These are phyloP conservation scores for Zele albiditarsus DNA, from an alignment of 2,888 invertebrate species.

Conservation along the genomic window DNA sequence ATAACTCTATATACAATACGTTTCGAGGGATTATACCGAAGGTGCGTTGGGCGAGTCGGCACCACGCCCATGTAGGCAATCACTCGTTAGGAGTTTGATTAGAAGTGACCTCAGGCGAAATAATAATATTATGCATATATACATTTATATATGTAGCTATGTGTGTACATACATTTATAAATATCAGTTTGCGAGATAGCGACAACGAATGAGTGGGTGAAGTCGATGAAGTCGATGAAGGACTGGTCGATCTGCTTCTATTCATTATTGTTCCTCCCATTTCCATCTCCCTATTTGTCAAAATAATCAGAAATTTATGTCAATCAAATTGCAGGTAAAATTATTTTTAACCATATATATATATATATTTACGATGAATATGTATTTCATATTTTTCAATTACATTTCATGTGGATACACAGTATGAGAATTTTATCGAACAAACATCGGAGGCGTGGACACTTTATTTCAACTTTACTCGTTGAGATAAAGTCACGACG, in stretches of 20 bases:
- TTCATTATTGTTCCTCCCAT: constrained; percentile 3
- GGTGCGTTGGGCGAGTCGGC: constrained; percentile 42
- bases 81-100: constrained; percentile 47
- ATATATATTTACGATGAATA: too few species aligned
- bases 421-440: constrained; percentile 31
- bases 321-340: neutral
- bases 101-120: constrained; percentile 41
- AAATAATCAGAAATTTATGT: neutral
- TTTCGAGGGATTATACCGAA: constrained; percentile 36
- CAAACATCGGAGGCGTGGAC: constrained; percentile 35
- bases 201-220: constrained; percentile 23
- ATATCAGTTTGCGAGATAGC: neutral
- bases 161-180: neutral
- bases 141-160: neutral
- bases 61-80: constrained; percentile 47
- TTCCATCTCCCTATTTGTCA: neutral
- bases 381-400: neutral
- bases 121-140: neutral
- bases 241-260: constrained; percentile 9
- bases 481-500: constrained; percentile 24
- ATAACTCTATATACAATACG: constrained; percentile 18
- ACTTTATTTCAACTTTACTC: constrained; percentile 22
- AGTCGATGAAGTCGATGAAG: constrained; percentile 26
- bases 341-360: too few species aligned
- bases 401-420: neutral